phyloP scores from a whole-genome alignment of 2,888 invertebrate genomes.

The Drosophila imparisetae region DNA sequence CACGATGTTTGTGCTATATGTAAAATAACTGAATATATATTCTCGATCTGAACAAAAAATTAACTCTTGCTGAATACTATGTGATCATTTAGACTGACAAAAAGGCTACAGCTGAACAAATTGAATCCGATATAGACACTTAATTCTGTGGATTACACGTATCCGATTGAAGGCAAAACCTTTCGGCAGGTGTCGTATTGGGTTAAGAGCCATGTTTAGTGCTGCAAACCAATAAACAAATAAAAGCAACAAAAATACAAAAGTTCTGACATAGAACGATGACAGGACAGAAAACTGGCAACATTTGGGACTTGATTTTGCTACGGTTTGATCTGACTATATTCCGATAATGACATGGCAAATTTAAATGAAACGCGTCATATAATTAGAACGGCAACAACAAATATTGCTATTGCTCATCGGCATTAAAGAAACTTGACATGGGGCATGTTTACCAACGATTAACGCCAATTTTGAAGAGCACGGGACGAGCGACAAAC shows the following conservation, averaged over 20 bases:
- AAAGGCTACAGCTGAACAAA: slow-evolving; percentile 17
- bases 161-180: slow-evolving; percentile 11
- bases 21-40: neutral
- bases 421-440: slow-evolving; percentile 33
- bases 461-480: slow-evolving; percentile 42
- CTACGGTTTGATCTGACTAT: slow-evolving; percentile 8
- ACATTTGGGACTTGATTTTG: slow-evolving; percentile 21
- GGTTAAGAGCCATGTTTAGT: slow-evolving; percentile 21
- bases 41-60: neutral
- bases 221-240: neutral
- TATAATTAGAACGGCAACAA: slow-evolving; percentile 48
- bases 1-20: neutral
- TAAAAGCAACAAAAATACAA: neutral
- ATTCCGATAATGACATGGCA: slow-evolving; percentile 33
- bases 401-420: slow-evolving; percentile 45
- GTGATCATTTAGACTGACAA: neutral
- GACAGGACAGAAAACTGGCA: slow-evolving; percentile 60
- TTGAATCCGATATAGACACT: slow-evolving; percentile 12
- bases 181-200: slow-evolving; percentile 1
- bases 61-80: slow-evolving; percentile 16
- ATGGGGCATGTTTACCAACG: slow-evolving; percentile 21
- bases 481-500: slow-evolving; percentile 15
- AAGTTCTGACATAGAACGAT: slow-evolving; percentile 53
- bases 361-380: slow-evolving; percentile 37
- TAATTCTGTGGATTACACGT: neutral